Evolutionary conservation across 1,140 invertebrate species (phyloP).

Genomic region (Campoletis sonorensis): DNA sequence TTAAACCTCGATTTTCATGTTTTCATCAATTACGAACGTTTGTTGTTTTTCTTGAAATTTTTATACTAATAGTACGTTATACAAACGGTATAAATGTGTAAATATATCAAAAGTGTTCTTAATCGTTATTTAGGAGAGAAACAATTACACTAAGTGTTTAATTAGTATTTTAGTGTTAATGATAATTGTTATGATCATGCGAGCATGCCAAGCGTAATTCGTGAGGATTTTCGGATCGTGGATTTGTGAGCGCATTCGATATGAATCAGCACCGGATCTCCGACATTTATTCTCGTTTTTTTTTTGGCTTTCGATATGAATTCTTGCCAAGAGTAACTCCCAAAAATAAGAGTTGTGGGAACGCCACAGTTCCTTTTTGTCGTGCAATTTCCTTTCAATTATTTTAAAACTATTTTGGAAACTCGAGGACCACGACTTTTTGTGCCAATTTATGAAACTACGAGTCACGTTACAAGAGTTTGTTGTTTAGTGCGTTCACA

Average conservation of each 20-base stretch:
- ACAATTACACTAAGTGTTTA: conserved; percentile 55
- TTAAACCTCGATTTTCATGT: conserved; percentile 7
- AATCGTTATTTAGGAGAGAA: conserved; percentile 52
- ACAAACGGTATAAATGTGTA: conserved; percentile 72
- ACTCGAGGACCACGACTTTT: no score
- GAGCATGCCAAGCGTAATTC: conserved; percentile 67
- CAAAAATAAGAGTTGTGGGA: no score
- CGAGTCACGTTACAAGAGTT: no score
- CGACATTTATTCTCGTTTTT: not conserved
- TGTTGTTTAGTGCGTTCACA: no score
- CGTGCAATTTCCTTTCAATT: no score
- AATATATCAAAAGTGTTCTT: conserved; percentile 70
- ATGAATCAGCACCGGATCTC: conserved; percentile 13
- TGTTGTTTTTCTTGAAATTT: conserved; percentile 31
- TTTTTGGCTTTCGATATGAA: not conserved
- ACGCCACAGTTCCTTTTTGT: no score
- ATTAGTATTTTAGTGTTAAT: conserved; percentile 38
- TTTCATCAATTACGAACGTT: not conserved
- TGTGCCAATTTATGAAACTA: no score
- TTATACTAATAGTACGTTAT: conserved; percentile 50
- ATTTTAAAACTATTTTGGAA: no score
- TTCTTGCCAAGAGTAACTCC: no score
- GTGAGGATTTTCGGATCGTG: not conserved
- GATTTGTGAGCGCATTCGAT: conserved; percentile 11
- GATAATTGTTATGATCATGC: conserved; percentile 53